Conservation (phyloP, 2,888 invertebrate genomes). For the Leucozona laternaria region DNA sequence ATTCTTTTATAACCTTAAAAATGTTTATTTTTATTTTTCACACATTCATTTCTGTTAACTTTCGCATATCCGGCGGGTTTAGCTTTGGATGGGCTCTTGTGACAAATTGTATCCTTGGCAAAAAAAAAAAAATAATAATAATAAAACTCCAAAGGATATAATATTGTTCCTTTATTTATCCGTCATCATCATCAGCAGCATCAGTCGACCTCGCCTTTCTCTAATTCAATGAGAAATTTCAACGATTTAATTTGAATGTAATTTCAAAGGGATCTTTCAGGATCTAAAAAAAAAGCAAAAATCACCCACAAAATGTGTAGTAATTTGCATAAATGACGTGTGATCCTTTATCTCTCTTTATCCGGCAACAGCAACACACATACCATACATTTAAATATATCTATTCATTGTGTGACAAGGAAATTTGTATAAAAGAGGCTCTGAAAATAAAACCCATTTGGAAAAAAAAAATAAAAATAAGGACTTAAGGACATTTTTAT, state of each 20-base stretch:
- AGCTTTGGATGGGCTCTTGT: constrained; percentile 33
- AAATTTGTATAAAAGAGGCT: constrained; percentile 40
- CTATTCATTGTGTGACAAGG: constrained; percentile 5
- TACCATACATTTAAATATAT: background rate
- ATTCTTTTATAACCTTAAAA: constrained; percentile 31
- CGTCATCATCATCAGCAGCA: constrained; percentile 7
- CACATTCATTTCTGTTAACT: constrained; percentile 27
- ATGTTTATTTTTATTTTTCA: constrained; percentile 61
- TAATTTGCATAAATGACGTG: constrained; percentile 68
- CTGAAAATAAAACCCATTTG: constrained; percentile 34
- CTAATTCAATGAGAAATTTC: constrained; percentile 66
- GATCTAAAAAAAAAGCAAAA: constrained; percentile 20
- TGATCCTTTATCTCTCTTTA: constrained; percentile 44
- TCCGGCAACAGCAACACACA: background rate
- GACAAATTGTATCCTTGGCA: constrained; percentile 48
- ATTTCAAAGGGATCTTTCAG: constrained; percentile 56
- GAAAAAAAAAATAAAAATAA: constrained; percentile 22
- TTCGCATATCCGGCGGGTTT: constrained; percentile 23
- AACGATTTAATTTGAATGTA: constrained; percentile 73
- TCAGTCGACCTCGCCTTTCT: background rate
- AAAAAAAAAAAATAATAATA: constrained; percentile 18
- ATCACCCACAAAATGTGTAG: constrained; percentile 37
- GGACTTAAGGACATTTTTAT: constrained; percentile 54
- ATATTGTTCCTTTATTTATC: constrained; percentile 7
- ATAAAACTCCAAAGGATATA: constrained; percentile 43